These are phyloP conservation scores for Drosophila pseudoobscura DNA, from an alignment of 1,140 invertebrate species.

Conservation along the genomic window DNA sequence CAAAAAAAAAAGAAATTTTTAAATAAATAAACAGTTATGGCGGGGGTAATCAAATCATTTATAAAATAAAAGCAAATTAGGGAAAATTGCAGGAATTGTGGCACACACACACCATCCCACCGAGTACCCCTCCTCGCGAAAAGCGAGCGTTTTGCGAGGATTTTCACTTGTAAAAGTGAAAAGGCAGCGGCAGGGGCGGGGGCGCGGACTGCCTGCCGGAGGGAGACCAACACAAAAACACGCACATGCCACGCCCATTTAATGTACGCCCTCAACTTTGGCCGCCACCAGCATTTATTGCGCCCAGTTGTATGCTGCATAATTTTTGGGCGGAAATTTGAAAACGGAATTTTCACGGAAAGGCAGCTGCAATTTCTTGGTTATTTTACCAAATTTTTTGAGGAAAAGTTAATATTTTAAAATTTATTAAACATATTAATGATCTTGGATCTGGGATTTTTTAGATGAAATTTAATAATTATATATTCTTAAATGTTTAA, in stretches of 20 bases:
- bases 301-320: slow-evolving; percentile 58
- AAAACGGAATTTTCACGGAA: not conserved
- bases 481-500: no score
- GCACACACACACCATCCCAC: slow-evolving; percentile 6
- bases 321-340: slow-evolving; percentile 23
- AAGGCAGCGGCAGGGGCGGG: slow-evolving; percentile 27
- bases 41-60: slow-evolving; percentile 75
- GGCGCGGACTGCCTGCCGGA: slow-evolving; percentile 19
- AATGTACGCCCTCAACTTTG: slow-evolving; percentile 57
- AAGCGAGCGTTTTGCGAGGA: slow-evolving; percentile 25
- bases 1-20: slow-evolving; percentile 24
- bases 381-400: no score
- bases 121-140: not conserved
- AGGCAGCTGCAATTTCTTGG: no score
- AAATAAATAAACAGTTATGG: slow-evolving; percentile 37
- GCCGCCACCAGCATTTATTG: slow-evolving; percentile 38
- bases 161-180: slow-evolving; percentile 49
- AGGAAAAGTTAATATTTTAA: no score
- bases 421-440: no score
- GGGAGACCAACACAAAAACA: slow-evolving; percentile 23
- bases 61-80: slow-evolving; percentile 74
- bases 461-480: no score
- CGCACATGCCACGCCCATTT: slow-evolving; percentile 58
- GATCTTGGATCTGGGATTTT: no score
- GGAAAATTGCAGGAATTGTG: slow-evolving; percentile 67